Evolutionary conservation across 2,797 vertebrate genomes (phyloP), one percentile per base, ranked within the genome.

Genomic region (Tachyglossus aculeatus): DNA sequence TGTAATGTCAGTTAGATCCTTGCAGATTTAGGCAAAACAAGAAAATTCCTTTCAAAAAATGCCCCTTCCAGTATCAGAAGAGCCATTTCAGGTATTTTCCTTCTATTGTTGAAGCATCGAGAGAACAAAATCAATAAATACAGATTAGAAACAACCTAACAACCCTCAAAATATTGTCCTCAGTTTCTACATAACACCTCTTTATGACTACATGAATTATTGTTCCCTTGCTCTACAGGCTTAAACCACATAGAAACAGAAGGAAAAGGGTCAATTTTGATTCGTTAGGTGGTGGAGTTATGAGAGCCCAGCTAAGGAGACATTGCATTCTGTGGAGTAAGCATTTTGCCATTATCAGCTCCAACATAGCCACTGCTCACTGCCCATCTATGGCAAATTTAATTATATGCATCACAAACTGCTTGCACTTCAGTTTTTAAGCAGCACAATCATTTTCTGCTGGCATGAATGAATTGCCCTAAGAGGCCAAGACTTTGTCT

Each of bases 401-500:
- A 52, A 51, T 34, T 41, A 74, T 67, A 1, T 2, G n/a, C 52
- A 74, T 11, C 3, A 15, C 2, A 59, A 70, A 59, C 1, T 45
- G 4, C 19, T 58, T 5, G 19, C 36, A 52, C 21, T 51, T 72
- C 44, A 41, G 15, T 52, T 64, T 40, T 78, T n/a, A 67, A 51
- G 13, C 47, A 40, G 5, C 9, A 38, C 5, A 45, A 13, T n/a
- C 5, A 38, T 63, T 29, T 21, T 12, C 21, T 3, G 0, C 8
- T 59, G 18, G 39, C 21, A 47, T 25, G 29, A 18, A 16, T 7
- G 18, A 56, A 55, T 15, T 21, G n/a, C n/a, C 25, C 10, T 3
- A 19, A 29, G 31, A 6, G 25, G 19, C 5, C 5, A 39, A 3
- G 34, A 3, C 0, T 5, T 29, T 1, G 0, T 0, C 58, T 72